Evolutionary conservation across 2,888 invertebrate genomes (phyloP).

Genomic region (Latheticus oryzae): DNA sequence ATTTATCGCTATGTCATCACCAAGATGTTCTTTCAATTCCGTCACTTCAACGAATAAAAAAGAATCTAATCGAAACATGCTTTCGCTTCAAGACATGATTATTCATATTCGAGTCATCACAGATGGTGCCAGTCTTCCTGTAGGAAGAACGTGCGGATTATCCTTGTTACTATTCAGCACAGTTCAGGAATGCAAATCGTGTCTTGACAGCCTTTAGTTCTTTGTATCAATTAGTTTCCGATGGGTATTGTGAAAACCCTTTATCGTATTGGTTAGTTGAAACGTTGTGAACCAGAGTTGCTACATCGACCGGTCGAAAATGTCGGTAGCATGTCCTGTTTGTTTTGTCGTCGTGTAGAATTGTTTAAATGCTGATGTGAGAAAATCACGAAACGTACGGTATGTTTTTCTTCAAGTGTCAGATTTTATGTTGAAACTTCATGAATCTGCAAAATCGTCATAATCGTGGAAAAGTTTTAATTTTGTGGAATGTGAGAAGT

Average conservation of each 20-base stretch:
- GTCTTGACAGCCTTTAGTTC: slow-evolving; percentile 3
- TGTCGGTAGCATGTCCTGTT: slow-evolving; percentile 4
- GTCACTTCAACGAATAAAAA: too few species aligned
- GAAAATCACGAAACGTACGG: slow-evolving; percentile 12
- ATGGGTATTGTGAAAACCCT: slow-evolving; percentile 5
- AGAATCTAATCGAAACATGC: too few species aligned
- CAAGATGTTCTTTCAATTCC: too few species aligned
- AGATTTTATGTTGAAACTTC: slow-evolving; percentile 1
- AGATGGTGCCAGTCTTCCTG: too few species aligned
- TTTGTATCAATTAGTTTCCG: slow-evolving; percentile 10
- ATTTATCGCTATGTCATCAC: slow-evolving; percentile 19
- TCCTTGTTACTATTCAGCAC: slow-evolving; percentile 2
- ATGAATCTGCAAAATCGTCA: slow-evolving; percentile 1
- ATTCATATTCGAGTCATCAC: too few species aligned
- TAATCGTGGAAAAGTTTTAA: too few species aligned
- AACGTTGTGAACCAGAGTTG: too few species aligned
- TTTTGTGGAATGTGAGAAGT: too few species aligned
- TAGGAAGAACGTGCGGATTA: too few species aligned
- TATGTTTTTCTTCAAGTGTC: slow-evolving; percentile 9
- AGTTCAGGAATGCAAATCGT: slow-evolving; percentile 6
- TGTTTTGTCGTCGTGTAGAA: slow-evolving; percentile 8
- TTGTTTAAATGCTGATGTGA: slow-evolving; percentile 9
- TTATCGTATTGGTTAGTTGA: neutral
- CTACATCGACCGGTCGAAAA: slow-evolving; percentile 17
- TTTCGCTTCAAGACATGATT: too few species aligned